Percentiles rank a stretch among this genome's conserved stretches.
These are phyloP conservation scores for Lucifuga dentata DNA, from an alignment of 2,113 vertebrate species.

Conservation along the genomic window DNA sequence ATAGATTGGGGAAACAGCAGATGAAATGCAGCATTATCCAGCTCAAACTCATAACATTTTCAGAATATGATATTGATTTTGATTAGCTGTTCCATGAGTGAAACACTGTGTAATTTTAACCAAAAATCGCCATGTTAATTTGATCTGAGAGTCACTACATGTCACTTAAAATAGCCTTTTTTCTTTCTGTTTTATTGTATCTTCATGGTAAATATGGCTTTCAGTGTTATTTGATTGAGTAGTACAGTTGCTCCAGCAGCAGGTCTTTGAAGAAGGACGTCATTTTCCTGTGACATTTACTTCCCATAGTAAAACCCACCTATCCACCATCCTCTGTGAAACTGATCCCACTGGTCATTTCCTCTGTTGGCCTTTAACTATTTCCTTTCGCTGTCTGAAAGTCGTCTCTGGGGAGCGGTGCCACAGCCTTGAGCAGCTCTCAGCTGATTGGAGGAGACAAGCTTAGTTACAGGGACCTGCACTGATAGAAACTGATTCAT, in stretches of 20 bases:
- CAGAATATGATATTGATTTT: slow-evolving; percentile 55
- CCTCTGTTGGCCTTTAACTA: slow-evolving; percentile 70
- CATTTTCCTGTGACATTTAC: slow-evolving; percentile 54
- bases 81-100: slow-evolving; percentile 47
- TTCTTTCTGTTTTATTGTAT: slow-evolving; percentile 18
- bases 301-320: slow-evolving; percentile 34
- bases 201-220: slow-evolving; percentile 3
- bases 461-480: slow-evolving; percentile 43
- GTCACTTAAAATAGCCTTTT: slow-evolving; percentile 29
- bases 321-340: slow-evolving; percentile 50
- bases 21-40: slow-evolving; percentile 41
- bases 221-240: slow-evolving; percentile 8
- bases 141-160: slow-evolving; percentile 59
- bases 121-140: slow-evolving; percentile 45
- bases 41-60: slow-evolving; percentile 58
- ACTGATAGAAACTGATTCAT: slow-evolving; percentile 22
- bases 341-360: slow-evolving; percentile 57
- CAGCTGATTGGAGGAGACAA: slow-evolving; percentile 67
- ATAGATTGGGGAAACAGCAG: slow-evolving; percentile 20
- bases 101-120: slow-evolving; percentile 44
- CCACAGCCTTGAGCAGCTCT: slow-evolving; percentile 42
- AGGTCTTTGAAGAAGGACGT: slow-evolving; percentile 54
- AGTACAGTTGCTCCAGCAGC: slow-evolving; percentile 25
- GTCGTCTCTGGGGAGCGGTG: slow-evolving; percentile 57
- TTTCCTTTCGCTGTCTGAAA: slow-evolving; percentile 72